Base-by-base conservation (phyloP, 2,888 invertebrate genomes). In the Ashinkailepas kermadecensis region DNA sequence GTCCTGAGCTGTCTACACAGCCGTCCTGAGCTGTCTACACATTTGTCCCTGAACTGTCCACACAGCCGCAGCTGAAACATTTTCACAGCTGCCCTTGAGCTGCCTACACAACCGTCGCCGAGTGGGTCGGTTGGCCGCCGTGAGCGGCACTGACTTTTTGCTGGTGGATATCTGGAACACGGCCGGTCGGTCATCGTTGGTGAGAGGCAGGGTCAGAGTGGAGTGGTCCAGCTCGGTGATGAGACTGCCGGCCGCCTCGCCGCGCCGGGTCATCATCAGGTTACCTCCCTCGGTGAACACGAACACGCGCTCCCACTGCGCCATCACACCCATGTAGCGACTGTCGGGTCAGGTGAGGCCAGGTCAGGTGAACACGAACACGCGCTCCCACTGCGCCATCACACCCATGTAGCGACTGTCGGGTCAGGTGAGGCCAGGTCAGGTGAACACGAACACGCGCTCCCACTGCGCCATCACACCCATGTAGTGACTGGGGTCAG, bases 231-330 rank as follows among this genome's bases (percentile, higher is more conserved):
- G 85, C 84, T 88, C 88, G 83, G 88, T 83, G 18, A 88, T 85
- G 70, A 88, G 85, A 83, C 87, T 86, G 11, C 88, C 89, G 54
- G 87, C 88, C 82, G 88, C 88, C 85, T 88, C 88, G 57, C 87
- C 87, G 84, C 86, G 87, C 23, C 85, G 83, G 84, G 88, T 88
- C 82, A 86, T 86, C 88, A 89, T 88, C 80, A 89, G 85, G 84
- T 88, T 88, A 7, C 88, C 88, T 62, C 87, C 88, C 84, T 88
- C 87, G n/a, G 88, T 87, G 85, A 88, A 89, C 85, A 88, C 87
- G 85, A 87, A 89, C 81, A 86, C 86, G 62, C 87, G 85, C 39
- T 89, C 89, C 89, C 89, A 89, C 81, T 87, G 87, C 70, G 86
- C 87, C 74, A 87, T 86, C 83, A 88, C 85, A 81, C 88, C 86